These are phyloP conservation scores for Minunthozetes semirufus DNA, from an alignment of 2,888 invertebrate genomes.

Conservation along the genomic window DNA sequence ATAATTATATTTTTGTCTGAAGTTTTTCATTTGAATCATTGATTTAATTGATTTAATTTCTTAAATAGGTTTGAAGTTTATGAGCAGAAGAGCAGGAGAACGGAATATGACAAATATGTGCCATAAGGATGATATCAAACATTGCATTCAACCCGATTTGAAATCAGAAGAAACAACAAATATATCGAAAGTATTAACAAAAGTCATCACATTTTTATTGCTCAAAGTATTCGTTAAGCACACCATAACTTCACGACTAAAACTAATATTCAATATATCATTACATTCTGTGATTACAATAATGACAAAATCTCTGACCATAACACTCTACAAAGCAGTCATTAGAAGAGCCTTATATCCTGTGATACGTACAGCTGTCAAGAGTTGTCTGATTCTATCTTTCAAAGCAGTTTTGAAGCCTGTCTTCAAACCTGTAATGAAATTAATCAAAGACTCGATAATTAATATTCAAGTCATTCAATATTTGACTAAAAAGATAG, in stretches of 20 bases:
- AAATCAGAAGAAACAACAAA: not conserved
- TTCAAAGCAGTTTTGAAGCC: not conserved
- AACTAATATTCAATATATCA: not conserved
- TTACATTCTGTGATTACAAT: not conserved
- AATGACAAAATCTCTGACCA: not conserved
- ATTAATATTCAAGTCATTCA: conserved; percentile 7
- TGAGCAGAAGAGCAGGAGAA: not conserved
- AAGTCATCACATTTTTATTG: conserved; percentile 6
- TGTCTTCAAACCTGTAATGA: not conserved
- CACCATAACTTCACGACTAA: not conserved
- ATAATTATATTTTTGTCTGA: too few species aligned
- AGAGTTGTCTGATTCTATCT: not conserved
- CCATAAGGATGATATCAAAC: conserved; percentile 8
- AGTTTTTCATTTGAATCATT: not conserved
- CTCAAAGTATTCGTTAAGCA: conserved; percentile 10
- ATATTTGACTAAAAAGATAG: not conserved
- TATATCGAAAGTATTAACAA: not conserved
- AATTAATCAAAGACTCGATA: not conserved
- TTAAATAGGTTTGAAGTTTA: not conserved
- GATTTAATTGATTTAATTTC: not conserved
- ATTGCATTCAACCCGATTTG: not conserved
- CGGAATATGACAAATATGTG: conserved; percentile 21
- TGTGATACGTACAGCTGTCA: conserved; percentile 13
- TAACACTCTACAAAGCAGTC: conserved; percentile 3
- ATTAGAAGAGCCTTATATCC: conserved; percentile 13